Evolutionary conservation across 2,797 vertebrate species (phyloP), one percentile per base, ranked within the genome.

Genomic region (Fringilla coelebs): DNA sequence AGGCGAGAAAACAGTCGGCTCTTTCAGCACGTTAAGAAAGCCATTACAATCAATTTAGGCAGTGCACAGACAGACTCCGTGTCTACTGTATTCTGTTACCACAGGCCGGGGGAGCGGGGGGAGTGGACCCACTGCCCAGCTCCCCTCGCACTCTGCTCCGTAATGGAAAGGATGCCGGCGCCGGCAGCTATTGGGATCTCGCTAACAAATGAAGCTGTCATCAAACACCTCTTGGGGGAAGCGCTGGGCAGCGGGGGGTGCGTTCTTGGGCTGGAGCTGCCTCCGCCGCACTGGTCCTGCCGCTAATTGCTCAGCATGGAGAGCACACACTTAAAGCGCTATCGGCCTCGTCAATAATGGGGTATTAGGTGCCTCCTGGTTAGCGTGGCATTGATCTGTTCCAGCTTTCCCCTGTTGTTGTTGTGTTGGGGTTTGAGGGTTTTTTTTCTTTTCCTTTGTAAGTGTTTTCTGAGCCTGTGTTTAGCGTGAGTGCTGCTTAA

Each of bases 401-500:
- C 95, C 77, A 89, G 96, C 96, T 95, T 93, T 95, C 90, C 79
- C 92, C 89, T 72, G 95, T 80, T 89, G 96, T 95, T 97, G 89
- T 96, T 96, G 94, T 76, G 93, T 93, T 95, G 74, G 66, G 74
- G 67, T 54, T 90, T 61, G 62, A 86, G 51, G 54, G 1, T 36
- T 72, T 65, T 75, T 78, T 67, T 34, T 16, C 61, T 84, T 89
- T 93, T 77, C 81, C 92, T 85, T 87, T 78, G 84, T 32, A 98
- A 97, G 97, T 98, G 97, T 98, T 98, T 98, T 98, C 96, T 96
- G 96, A 97, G 96, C 87, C 71, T 76, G 95, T 97, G 97, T 98
- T 98, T 98, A 98, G 97, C 93, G 82, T 95, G 98, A 98, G 97
- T 97, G 97, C 97, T 95, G 97, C 97, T 98, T 98, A 97, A 97